Percentiles rank a stretch among this genome's conserved stretches.
Conservation (phyloP, 2,888 invertebrate genomes). For the Phyllotreta cruciferae region DNA sequence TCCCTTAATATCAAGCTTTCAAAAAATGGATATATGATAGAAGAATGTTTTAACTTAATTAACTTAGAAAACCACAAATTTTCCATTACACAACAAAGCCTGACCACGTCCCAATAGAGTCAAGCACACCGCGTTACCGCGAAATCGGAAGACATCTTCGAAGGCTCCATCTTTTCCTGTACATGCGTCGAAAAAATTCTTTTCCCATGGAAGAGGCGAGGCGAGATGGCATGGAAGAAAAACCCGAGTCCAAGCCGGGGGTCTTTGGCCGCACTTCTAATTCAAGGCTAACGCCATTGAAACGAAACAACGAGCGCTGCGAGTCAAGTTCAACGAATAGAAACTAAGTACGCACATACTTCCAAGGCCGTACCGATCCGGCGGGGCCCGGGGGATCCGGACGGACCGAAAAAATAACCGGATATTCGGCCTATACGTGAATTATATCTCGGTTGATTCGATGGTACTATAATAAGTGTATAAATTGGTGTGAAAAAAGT, state of each 20-base stretch:
- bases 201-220: not conserved
- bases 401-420: slow-evolving; percentile 1
- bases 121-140: too few relatives aligned
- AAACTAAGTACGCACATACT: slow-evolving; percentile 31
- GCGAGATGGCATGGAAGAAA: slow-evolving; percentile 11
- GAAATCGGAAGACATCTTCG: too few relatives aligned
- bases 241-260: slow-evolving; percentile 28
- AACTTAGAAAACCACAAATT: too few relatives aligned
- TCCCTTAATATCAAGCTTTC: too few relatives aligned
- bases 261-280: slow-evolving; percentile 43
- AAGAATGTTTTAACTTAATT: too few relatives aligned
- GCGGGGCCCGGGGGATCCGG: not conserved
- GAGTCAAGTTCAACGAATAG: slow-evolving; percentile 43
- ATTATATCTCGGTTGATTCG: too few relatives aligned
- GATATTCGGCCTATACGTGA: not conserved
- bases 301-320: slow-evolving; percentile 25
- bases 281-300: slow-evolving; percentile 42
- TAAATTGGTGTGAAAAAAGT: too few relatives aligned
- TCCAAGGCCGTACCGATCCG: slow-evolving; percentile 11
- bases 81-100: too few relatives aligned
- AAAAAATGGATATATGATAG: too few relatives aligned
- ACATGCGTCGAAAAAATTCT: not conserved
- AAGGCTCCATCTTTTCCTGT: too few relatives aligned
- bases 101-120: too few relatives aligned
- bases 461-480: too few relatives aligned